Evolutionary conservation across 2,888 invertebrate genomes (phyloP).

Genomic region (Corbicula japonica): DNA sequence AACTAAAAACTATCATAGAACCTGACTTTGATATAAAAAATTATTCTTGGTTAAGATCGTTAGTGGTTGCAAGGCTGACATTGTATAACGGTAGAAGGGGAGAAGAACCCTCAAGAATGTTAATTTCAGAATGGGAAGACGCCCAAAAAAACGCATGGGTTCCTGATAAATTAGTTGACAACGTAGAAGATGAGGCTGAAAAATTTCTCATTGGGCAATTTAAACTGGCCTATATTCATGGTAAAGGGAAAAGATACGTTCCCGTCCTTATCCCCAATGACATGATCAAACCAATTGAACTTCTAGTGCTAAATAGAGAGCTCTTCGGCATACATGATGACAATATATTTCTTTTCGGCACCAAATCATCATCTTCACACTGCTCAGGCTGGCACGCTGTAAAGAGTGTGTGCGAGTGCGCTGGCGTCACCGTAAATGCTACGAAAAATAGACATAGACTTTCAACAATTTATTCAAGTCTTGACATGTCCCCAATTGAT

Average conservation of each 20-base stretch:
- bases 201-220: slow-evolving; percentile 36
- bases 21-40: neutral
- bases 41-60: slow-evolving; percentile 45
- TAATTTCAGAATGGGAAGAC: slow-evolving; percentile 54
- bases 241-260: slow-evolving; percentile 56
- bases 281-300: slow-evolving; percentile 30
- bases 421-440: slow-evolving; percentile 36
- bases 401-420: slow-evolving; percentile 31
- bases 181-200: slow-evolving; percentile 37
- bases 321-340: slow-evolving; percentile 28
- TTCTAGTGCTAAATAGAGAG: slow-evolving; percentile 13
- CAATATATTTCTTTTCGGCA: slow-evolving; percentile 60
- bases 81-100: slow-evolving; percentile 56
- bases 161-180: slow-evolving; percentile 31
- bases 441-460: slow-evolving; percentile 56
- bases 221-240: slow-evolving; percentile 46
- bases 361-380: slow-evolving; percentile 37
- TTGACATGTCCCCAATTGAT: slow-evolving; percentile 51
- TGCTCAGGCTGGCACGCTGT: slow-evolving; percentile 64
- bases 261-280: slow-evolving; percentile 52
- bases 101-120: slow-evolving; percentile 46
- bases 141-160: slow-evolving; percentile 43
- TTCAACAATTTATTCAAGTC: slow-evolving; percentile 55
- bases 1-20: neutral
- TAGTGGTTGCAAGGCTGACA: slow-evolving; percentile 50